Evolutionary conservation across 2,888 invertebrate species (phyloP), one percentile per base, ranked within the genome.

Genomic region (Phrixothrix hirtus): DNA sequence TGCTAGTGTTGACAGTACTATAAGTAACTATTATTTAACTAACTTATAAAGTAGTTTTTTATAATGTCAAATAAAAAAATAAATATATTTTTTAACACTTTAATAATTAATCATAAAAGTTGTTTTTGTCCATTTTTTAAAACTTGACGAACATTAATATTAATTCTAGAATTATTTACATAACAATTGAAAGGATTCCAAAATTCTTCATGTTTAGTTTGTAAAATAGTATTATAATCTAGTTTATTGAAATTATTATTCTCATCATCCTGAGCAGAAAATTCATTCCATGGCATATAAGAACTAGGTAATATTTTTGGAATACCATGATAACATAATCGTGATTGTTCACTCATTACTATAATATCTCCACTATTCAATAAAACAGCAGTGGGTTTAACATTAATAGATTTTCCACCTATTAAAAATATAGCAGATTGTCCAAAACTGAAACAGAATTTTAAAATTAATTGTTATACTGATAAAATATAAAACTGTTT

Each of bases 121-220:
- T 14, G 10, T 10, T 32, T 75, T 62, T 86, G 83, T 53, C 81
- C 83, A 63, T 78, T 75, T 71, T 80, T 79, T 65, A 92, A 77
- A 25, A 97, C 95, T 78, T 97, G 96, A 69, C 97, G 79, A 4
- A 96, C 87, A 80, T 96, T 98, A 60, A 98, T 83, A 78, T 98
- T 98, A 45, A 98, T 91, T 69, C 98, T 84, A 21, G 89, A 88
- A 62, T 81, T 79, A 39, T 77, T 73, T 31, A 91, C 75, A 74
- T 89, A 94, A 37, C 77, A 71, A 12, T 76, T 70, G 67, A 82
- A 85, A 2, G 76, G 77, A 49, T 68, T 65, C 85, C 85, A 87
- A 65, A 77, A 75, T 0, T 61, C 45, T 17, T 74, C 70, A 54
- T 78, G 70, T 6, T 59, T 58, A 31, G 76, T 73, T 44, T 51